These are phyloP conservation scores for Poecilus cupreus DNA, from an alignment of 2,888 invertebrate species.

Conservation along the genomic window DNA sequence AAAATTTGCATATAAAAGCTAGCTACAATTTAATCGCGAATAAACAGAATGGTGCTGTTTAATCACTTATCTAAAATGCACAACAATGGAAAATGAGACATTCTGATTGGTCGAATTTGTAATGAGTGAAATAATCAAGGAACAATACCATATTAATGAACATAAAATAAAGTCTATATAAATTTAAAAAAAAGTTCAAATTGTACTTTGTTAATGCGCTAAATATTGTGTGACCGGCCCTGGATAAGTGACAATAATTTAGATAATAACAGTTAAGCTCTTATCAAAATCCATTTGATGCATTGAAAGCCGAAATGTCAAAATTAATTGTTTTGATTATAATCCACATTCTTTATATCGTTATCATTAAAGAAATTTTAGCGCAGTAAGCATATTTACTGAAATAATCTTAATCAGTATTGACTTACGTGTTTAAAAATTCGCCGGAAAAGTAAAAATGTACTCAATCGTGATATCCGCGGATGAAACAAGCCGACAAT, in stretches of 20 bases:
- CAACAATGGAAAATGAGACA: no score
- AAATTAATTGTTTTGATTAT: conserved; percentile 11
- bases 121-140: no score
- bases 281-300: not conserved
- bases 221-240: no score
- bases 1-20: no score
- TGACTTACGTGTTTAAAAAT: not conserved
- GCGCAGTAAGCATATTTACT: conserved; percentile 5
- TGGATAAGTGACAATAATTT: not conserved
- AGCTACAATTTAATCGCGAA: no score
- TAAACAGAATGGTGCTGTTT: no score
- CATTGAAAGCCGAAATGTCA: conserved; percentile 25
- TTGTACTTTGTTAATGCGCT: no score
- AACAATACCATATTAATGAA: no score
- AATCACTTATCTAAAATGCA: no score
- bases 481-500: conserved; percentile 19
- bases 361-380: conserved; percentile 15
- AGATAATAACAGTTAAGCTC: not conserved
- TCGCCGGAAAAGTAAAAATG: not conserved
- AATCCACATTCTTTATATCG: not conserved
- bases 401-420: not conserved
- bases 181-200: no score
- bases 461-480: not conserved
- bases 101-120: no score
- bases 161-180: no score